These are phyloP conservation scores for Kryptolebias marmoratus DNA, from an alignment of 2,113 vertebrate genomes.

Conservation along the genomic window DNA sequence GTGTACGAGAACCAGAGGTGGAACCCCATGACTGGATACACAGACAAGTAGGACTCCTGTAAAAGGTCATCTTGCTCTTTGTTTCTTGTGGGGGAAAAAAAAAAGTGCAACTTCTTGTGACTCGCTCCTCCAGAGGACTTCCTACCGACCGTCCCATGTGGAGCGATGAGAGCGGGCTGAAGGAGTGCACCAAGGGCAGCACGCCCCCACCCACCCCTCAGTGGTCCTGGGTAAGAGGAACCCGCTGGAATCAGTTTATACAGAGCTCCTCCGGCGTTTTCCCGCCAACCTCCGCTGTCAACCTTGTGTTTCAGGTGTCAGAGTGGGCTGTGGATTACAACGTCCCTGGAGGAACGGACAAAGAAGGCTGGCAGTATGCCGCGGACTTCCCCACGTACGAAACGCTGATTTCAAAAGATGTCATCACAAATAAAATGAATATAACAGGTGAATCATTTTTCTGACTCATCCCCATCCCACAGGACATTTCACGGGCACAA, in stretches of 20 bases:
- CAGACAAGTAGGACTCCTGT: conserved; percentile 84
- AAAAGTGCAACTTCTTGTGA: conserved; percentile 1
- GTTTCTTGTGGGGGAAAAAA: not conserved
- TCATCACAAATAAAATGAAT: not conserved
- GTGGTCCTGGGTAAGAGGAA: conserved; percentile 91
- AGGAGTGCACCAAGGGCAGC: conserved; percentile 89
- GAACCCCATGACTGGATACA: conserved; percentile 96
- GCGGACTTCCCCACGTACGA: conserved; percentile 95
- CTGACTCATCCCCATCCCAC: conserved; percentile 34
- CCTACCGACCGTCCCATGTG: conserved; percentile 97
- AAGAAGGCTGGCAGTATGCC: conserved; percentile 97
- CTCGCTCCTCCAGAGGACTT: conserved; percentile 84
- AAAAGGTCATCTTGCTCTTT: not conserved
- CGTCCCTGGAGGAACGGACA: conserved; percentile 87
- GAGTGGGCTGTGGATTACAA: conserved; percentile 92
- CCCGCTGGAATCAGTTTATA: too few relatives aligned
- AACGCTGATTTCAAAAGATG: not conserved
- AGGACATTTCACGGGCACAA: conserved; percentile 96
- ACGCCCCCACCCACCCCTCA: conserved; percentile 91
- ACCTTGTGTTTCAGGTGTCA: conserved; percentile 81
- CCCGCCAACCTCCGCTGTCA: not conserved
- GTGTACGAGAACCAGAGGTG: conserved; percentile 98
- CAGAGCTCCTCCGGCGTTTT: not conserved
- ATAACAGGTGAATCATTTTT: not conserved
- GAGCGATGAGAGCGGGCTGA: conserved; percentile 91